Conservation (phyloP, 2,888 invertebrate genomes). For the Leucoptera coffeella region DNA sequence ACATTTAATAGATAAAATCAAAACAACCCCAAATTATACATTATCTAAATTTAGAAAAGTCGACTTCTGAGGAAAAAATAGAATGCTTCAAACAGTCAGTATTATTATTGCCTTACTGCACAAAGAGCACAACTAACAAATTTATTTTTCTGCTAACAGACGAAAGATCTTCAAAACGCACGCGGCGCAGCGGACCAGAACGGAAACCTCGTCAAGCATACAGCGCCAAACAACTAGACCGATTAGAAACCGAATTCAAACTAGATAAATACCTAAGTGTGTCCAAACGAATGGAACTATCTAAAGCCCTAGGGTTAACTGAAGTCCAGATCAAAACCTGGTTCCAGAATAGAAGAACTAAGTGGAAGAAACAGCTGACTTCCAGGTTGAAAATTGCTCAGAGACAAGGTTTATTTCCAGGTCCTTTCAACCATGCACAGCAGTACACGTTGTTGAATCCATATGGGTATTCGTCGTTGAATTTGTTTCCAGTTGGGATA, state of each 20-base stretch:
- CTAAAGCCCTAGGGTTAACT: constrained; percentile 79
- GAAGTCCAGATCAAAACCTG: constrained; percentile 94
- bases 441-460: constrained; percentile 59
- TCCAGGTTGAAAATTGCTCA: constrained; percentile 85
- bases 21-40: too few relatives aligned
- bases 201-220: constrained; percentile 95
- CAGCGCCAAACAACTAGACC: constrained; percentile 88
- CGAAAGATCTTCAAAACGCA: constrained; percentile 73
- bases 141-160: constrained; percentile 41
- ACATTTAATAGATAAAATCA: too few relatives aligned
- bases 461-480: constrained; percentile 56
- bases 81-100: too few relatives aligned
- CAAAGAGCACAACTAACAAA: too few relatives aligned
- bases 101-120: too few relatives aligned
- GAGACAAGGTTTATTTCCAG: constrained; percentile 70
- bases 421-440: constrained; percentile 56
- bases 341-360: constrained; percentile 93
- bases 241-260: constrained; percentile 90
- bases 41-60: too few relatives aligned
- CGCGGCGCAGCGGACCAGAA: constrained; percentile 83
- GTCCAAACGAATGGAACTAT: constrained; percentile 89
- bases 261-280: constrained; percentile 94
- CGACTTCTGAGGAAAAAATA: too few relatives aligned
- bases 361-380: constrained; percentile 96
- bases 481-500: too few relatives aligned